These are phyloP conservation scores for Calliphora vicina DNA, from an alignment of 1,140 invertebrate genomes.

Conservation along the genomic window DNA sequence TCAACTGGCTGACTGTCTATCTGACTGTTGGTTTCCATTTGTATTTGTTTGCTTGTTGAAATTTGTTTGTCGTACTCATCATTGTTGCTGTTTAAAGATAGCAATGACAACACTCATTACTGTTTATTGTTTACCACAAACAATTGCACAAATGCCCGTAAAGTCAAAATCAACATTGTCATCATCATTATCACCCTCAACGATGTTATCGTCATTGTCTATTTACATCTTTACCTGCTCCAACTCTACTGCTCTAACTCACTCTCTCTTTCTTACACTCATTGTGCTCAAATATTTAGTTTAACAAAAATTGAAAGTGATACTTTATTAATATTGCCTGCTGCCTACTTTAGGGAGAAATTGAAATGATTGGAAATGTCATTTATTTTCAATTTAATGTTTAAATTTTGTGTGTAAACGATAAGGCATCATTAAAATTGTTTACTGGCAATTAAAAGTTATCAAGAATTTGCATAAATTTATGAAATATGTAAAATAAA, in stretches of 20 bases:
- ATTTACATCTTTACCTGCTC: background rate
- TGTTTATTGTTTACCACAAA: background rate
- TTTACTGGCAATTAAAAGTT: too few species aligned
- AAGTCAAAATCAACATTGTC: background rate
- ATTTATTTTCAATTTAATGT: too few species aligned
- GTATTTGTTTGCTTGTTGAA: background rate
- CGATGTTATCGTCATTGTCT: background rate
- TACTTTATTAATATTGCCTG: background rate
- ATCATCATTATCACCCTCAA: background rate
- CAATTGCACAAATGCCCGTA: background rate
- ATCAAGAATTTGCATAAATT: too few species aligned
- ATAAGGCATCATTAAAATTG: too few species aligned
- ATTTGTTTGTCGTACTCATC: too few species aligned
- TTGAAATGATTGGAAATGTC: too few species aligned
- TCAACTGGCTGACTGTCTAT: background rate
- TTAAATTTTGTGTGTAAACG: too few species aligned
- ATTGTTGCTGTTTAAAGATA: background rate
- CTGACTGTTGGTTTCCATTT: background rate
- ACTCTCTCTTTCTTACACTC: background rate
- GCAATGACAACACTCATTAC: background rate
- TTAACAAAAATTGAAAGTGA: background rate
- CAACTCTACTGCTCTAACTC: background rate
- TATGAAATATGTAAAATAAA: too few species aligned
- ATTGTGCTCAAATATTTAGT: background rate
- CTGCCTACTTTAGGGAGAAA: too few species aligned